Evolutionary conservation across 2,797 vertebrate genomes (phyloP), one percentile per base, ranked within the genome.

Genomic region (Nothura maculosa): DNA sequence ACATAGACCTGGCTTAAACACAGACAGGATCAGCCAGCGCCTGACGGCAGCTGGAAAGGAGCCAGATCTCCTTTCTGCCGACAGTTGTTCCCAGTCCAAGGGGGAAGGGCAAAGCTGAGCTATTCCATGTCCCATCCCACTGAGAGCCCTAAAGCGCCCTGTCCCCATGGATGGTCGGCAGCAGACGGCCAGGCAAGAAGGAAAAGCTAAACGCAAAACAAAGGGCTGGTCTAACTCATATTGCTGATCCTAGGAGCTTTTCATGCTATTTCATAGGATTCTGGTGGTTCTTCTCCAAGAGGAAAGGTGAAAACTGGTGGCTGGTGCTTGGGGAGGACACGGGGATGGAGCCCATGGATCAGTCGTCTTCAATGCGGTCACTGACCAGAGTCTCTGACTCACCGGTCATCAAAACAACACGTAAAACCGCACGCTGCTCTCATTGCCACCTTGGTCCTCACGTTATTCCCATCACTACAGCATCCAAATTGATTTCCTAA

Each of bases 1-100:
- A 89, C 87, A 92, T 63, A 86, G 90, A 84, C 84, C 87, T 91
- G 85, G 90, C 92, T 30, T 62, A 81, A 74, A 40, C 12, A 25
- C 73, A 57, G 77, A 43, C 62, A 12, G 0, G 15, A 54, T 75
- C 87, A 72, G 80, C 63, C 28, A 85, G 68, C 9, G 81, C 61
- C 87, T 69, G 77, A 32, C 62, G 81, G 85, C 74, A 69, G 15
- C 47, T 86, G 94, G 94, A 78, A 54, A 36, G 82, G 78, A 43
- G 45, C 81, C 94, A 94, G 85, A 10, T 18, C 79, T 38, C 87
- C 8, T 13, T 7, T 22, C 69, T 48, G 78, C 74, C 85, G 54
- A 70, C 22, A 16, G 21, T 50, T 50, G 81, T 69, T 82, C 68
- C 85, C 84, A 90, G 87, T 55, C 61, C 47, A 2, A 38, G 68